A percentile compares a stretch with the other conserved stretches of the same genome.
Conservation (phyloP, 2,113 vertebrate species). For the Paracanthobrama guichenoti region DNA sequence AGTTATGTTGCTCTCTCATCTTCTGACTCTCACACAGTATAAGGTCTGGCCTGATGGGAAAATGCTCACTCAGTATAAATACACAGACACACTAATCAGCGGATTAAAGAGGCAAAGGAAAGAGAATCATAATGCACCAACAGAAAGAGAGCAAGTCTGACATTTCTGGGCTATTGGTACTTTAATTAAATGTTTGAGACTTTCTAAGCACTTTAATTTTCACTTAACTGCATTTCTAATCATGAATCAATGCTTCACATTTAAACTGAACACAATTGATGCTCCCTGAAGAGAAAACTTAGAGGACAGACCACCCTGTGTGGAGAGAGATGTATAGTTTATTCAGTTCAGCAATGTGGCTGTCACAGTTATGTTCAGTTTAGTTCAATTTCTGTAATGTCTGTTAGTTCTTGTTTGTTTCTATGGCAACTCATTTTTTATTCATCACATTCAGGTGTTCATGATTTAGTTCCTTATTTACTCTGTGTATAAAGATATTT, state of each 20-base stretch:
- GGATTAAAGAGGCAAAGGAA: slow-evolving; percentile 18
- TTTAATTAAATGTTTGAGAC: slow-evolving; percentile 32
- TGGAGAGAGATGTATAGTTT: not conserved
- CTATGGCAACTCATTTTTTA: too few species aligned
- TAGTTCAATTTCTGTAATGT: too few species aligned
- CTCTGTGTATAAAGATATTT: too few species aligned
- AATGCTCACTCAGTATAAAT: slow-evolving; percentile 9
- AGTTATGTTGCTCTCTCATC: slow-evolving; percentile 40
- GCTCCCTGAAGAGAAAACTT: not conserved
- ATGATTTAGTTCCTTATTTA: too few species aligned
- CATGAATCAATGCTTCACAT: slow-evolving; percentile 3
- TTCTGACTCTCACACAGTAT: slow-evolving; percentile 32
- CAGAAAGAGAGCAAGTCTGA: slow-evolving; percentile 14
- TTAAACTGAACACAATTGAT: slow-evolving; percentile 31
- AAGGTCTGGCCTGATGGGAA: slow-evolving; percentile 51
- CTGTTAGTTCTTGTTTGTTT: too few species aligned
- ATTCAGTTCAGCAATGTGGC: not conserved
- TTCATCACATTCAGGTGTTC: too few species aligned
- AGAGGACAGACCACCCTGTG: not conserved
- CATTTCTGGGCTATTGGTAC: slow-evolving; percentile 28
- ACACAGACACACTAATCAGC: not conserved
- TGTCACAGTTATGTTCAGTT: not conserved
- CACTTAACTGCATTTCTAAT: slow-evolving; percentile 29
- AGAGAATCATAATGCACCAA: slow-evolving; percentile 12
- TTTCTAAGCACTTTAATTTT: slow-evolving; percentile 26